Evolutionary conservation across 2,113 vertebrate species (phyloP).

Genomic region (Bubo blakistoni): DNA sequence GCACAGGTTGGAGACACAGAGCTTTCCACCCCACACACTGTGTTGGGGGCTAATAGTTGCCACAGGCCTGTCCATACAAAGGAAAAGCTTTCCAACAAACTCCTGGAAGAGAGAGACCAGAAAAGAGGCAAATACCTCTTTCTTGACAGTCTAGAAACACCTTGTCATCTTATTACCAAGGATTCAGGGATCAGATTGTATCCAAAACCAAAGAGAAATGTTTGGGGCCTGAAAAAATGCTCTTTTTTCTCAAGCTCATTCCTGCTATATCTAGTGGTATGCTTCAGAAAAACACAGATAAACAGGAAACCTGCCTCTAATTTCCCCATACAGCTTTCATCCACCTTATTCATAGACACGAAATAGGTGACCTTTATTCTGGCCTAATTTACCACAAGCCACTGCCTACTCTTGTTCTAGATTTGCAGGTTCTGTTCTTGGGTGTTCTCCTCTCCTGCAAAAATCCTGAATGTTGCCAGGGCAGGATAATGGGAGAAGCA

Average conservation of each 20-base stretch:
- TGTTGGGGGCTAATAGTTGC: neutral
- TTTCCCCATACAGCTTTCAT: neutral
- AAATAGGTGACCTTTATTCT: neutral
- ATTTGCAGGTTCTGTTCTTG: neutral
- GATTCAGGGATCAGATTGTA: neutral
- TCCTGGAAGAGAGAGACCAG: neutral
- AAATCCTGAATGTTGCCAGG: neutral
- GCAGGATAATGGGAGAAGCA: neutral
- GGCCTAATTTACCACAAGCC: neutral
- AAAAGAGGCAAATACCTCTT: neutral
- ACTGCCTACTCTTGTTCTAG: neutral
- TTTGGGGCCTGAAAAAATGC: neutral
- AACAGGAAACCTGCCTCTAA: neutral
- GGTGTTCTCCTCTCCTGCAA: neutral
- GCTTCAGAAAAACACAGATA: neutral
- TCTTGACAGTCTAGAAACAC: neutral
- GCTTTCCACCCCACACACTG: neutral
- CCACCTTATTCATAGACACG: rapidly evolving
- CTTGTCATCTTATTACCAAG: neutral
- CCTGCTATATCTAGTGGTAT: neutral
- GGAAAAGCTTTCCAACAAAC: neutral
- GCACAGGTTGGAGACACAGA: neutral
- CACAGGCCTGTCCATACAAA: neutral
- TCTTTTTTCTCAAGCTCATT: neutral
- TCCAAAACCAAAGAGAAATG: neutral